Percentiles rank a stretch among this genome's conserved stretches.
These are phyloP conservation scores for Epinotia bilunana DNA, from an alignment of 2,888 invertebrate genomes.

Conservation along the genomic window DNA sequence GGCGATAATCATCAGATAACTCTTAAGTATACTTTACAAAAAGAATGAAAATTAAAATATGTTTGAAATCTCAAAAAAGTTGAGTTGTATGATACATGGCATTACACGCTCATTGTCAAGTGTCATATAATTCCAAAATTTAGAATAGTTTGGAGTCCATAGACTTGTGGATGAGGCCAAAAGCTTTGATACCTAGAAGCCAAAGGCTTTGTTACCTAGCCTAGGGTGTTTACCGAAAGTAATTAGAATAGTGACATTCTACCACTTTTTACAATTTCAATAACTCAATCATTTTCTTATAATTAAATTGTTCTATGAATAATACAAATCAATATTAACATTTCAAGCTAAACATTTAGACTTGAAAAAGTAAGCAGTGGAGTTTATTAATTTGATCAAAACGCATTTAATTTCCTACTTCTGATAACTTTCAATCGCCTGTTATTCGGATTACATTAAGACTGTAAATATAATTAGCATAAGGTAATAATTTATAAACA, in stretches of 20 bases:
- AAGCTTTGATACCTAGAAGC: constrained; percentile 3
- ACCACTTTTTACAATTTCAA: constrained; percentile 16
- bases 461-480: constrained; percentile 81
- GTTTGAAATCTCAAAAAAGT: neutral
- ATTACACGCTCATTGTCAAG: constrained; percentile 33
- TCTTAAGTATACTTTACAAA: neutral
- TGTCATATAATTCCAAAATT: constrained; percentile 1
- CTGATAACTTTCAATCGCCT: constrained; percentile 28
- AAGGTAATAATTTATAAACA: constrained; percentile 79
- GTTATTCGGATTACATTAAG: constrained; percentile 58
- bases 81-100: constrained; percentile 23
- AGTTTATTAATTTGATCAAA: neutral
- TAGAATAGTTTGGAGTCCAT: neutral
- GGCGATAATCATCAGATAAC: neutral
- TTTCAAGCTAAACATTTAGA: neutral
- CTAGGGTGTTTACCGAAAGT: constrained; percentile 27
- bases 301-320: neutral
- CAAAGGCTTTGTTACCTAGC: constrained; percentile 5
- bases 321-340: constrained; percentile 11
- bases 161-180: constrained; percentile 20
- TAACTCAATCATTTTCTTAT: neutral
- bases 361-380: constrained; percentile 16
- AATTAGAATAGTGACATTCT: constrained; percentile 12
- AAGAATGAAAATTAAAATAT: neutral
- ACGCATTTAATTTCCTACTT: constrained; percentile 18